Evolutionary conservation across 2,888 invertebrate genomes (phyloP).

Genomic region (Gryllus longicercus): DNA sequence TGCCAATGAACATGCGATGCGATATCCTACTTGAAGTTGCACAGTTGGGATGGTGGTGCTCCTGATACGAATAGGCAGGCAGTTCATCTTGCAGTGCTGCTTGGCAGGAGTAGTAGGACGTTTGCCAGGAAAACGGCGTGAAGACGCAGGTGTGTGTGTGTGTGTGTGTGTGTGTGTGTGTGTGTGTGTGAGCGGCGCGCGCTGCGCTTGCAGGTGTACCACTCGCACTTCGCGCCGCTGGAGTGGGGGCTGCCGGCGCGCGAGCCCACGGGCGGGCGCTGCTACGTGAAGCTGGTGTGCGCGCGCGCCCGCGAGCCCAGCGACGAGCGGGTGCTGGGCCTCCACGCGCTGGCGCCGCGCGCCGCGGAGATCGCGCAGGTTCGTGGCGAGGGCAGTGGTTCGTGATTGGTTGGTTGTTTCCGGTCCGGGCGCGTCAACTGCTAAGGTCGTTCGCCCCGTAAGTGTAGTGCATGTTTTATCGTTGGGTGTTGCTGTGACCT

Average conservation of each 20-base stretch:
- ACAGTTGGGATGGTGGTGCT: too few species aligned
- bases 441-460: background rate
- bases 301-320: background rate
- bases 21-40: too few species aligned
- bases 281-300: constrained; percentile 17
- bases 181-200: too few species aligned
- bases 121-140: too few species aligned
- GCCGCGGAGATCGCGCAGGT: background rate
- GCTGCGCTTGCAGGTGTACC: background rate
- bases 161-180: too few species aligned
- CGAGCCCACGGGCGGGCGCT: background rate
- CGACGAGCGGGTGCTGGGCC: background rate
- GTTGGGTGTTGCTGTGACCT: too few species aligned
- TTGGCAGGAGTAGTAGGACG: too few species aligned
- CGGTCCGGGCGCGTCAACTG: background rate
- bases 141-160: too few species aligned
- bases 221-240: background rate
- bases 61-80: too few species aligned
- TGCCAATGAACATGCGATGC: too few species aligned
- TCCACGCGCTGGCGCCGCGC: background rate
- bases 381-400: background rate
- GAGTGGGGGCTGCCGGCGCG: background rate
- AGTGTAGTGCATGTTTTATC: too few species aligned
- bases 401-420: background rate
- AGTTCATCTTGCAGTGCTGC: too few species aligned